Evolutionary conservation across 2,797 vertebrate genomes (phyloP), one percentile per base, ranked within the genome.

Genomic region (Lateolabrax maculatus): DNA sequence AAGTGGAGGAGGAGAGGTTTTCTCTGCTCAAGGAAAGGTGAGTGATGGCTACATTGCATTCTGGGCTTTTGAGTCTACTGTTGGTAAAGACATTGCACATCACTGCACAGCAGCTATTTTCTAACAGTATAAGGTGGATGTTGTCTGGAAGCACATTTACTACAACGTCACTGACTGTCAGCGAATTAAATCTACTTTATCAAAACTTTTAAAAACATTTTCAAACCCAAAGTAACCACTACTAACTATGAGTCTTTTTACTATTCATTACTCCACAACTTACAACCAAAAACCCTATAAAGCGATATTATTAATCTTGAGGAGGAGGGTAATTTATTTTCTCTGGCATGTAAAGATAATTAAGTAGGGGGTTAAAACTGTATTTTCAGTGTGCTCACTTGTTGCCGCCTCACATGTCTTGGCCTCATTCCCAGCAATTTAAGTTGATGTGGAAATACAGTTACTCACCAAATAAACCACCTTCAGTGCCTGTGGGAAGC

Each of bases 261-360:
- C 64, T 56, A 81, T 88, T 93, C 81, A 87, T 90, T 84, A 86
- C 75, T 71, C 68, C 73, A 77, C 71, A 64, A 81, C 27, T 67
- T 81, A 80, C 70, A 67, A 77, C 84, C 75, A 81, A 79, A 87
- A 81, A 15, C 36, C 34, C 70, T 56, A 79, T 75, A 83, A 77
- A 87, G 88, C 75, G 56, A 67, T 81, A 84, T 88, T 90, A 92
- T 92, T 90, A 89, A 94, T 94, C 84, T 79, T 74, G 71, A 86
- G 72, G 77, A 85, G 86, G 84, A 87, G 84, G 84, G 74, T 86
- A 78, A 93, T 94, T 93, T 90, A 92, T 93, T 90, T 93, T 90
- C 83, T 73, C 56, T 92, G 90, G 89, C 92, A 91, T 90, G 71
- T 91, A 77, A 89, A 92, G 87, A 91, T 87, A 85, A 87, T 92